Evolutionary conservation across 1,140 invertebrate genomes (phyloP), one percentile per base, ranked within the genome.

Genomic region (Brachionus paranguensis): DNA sequence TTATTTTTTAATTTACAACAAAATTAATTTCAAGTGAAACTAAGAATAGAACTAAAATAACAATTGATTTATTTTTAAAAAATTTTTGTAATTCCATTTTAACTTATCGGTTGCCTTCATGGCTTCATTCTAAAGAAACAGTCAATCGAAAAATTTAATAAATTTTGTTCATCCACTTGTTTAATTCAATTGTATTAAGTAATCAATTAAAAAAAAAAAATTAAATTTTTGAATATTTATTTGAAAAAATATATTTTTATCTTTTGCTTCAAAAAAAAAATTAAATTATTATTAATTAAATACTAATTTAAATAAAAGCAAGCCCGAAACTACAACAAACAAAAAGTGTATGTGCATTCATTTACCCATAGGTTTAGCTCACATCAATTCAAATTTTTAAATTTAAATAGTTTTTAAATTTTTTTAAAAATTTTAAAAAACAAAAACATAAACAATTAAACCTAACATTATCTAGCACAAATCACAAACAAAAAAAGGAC

Each of bases 401-500:
- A 14, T 50, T 50, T 50, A 50, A 50, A 10, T 20, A 24, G n/a
- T 68, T 68, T 68, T 68, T 29, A n/a, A 29, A 1, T n/a, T 65
- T 68, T 68, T 68, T 37, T 37, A 7, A 37, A 12, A n/a, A 12
- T 43, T 43, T 41, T 20, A 37, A 20, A 41, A 72, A 72, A 41
- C 68, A 43, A 41, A 43, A 20, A 72, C 68, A 72, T 2, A 72
- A 43, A 72, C 17, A 43, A 43, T 72, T 43, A 72, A 72, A 72
- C 33, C 33, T 68, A 33, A 68, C 65, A 68, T 41, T 14, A 0
- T 33, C 1, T 17, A 29, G 29, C 33, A 47, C 33, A 37, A 37
- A 72, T 60, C 53, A 76, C 8, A 47, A 76, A 76, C 43, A 76
- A 33, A 76, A 24, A 37, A 50, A 76, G 72, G 72, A 76, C 12